Conservation (phyloP, 2,888 invertebrate genomes). For the Callimorpha dominula region DNA sequence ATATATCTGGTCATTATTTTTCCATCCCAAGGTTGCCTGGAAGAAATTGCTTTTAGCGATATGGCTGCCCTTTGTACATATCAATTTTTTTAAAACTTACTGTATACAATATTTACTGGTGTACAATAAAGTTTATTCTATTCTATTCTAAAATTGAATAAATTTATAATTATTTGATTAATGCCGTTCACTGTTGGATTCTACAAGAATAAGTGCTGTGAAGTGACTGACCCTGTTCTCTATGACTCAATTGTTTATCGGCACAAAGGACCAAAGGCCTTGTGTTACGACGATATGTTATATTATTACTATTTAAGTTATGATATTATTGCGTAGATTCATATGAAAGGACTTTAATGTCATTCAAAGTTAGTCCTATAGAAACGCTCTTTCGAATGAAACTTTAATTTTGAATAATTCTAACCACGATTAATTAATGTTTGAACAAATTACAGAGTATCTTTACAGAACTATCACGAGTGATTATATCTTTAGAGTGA, state of each 20-base stretch:
- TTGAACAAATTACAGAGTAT: too few relatives aligned
- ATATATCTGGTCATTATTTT: too few relatives aligned
- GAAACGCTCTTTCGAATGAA: not conserved
- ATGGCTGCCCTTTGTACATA: too few relatives aligned
- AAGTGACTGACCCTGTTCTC: not conserved
- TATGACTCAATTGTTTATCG: conserved; percentile 1
- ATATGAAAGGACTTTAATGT: not conserved
- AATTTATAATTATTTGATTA: not conserved
- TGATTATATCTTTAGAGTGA: not conserved
- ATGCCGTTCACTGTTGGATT: not conserved
- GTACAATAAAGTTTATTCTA: too few relatives aligned
- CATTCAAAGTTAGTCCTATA: not conserved
- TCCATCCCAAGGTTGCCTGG: too few relatives aligned
- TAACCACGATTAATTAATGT: not conserved
- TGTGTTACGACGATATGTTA: not conserved
- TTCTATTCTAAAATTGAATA: too few relatives aligned
- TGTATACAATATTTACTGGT: too few relatives aligned
- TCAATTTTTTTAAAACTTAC: too few relatives aligned
- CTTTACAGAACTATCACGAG: too few relatives aligned
- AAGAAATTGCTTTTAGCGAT: too few relatives aligned
- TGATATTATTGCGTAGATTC: not conserved
- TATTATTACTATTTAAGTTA: not conserved
- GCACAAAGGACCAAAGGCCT: not conserved
- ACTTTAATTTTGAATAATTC: not conserved
- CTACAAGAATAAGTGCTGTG: not conserved